A percentile compares a stretch with the other conserved stretches of the same genome.
Evolutionary conservation across 2,888 invertebrate species (phyloP).

Genomic region (Sinodicranocentrus sp.): DNA sequence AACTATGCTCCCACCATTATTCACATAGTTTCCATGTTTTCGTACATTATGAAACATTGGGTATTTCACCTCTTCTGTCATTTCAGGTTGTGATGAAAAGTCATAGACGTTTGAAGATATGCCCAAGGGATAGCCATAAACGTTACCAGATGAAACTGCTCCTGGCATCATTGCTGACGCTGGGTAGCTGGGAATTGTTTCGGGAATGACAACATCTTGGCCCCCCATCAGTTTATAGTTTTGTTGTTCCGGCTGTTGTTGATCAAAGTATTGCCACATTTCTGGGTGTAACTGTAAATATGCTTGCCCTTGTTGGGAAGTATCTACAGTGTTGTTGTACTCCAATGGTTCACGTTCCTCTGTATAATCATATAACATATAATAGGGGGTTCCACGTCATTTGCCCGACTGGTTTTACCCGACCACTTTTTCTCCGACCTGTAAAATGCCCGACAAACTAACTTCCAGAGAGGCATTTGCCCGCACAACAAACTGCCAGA

Average conservation of each 20-base stretch:
- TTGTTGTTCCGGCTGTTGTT: slow-evolving; percentile 32
- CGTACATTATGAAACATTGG: slow-evolving; percentile 73
- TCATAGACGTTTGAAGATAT: slow-evolving; percentile 65
- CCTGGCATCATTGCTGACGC: slow-evolving; percentile 65
- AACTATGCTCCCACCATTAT: slow-evolving; percentile 31
- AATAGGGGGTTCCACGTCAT: too few species aligned
- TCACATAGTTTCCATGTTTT: slow-evolving; percentile 72
- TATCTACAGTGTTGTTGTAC: slow-evolving; percentile 80
- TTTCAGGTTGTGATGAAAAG: slow-evolving; percentile 72
- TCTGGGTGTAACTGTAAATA: slow-evolving; percentile 79
- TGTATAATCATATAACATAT: too few species aligned
- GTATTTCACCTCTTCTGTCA: slow-evolving; percentile 74
- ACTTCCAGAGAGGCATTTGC: too few species aligned
- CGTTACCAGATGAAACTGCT: slow-evolving; percentile 51
- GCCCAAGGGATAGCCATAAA: slow-evolving; percentile 64
- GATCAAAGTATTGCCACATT: slow-evolving; percentile 76
- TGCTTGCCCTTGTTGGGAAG: slow-evolving; percentile 79
- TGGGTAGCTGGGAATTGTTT: slow-evolving; percentile 71
- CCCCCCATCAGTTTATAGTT: slow-evolving; percentile 43
- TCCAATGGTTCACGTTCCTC: slow-evolving; percentile 79
- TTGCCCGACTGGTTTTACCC: too few species aligned
- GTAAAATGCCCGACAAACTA: too few species aligned
- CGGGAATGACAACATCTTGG: slow-evolving; percentile 48
- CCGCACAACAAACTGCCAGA: too few species aligned
- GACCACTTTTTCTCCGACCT: too few species aligned